These are phyloP conservation scores for Brachyhypopomus gauderio DNA, from an alignment of 2,113 vertebrate genomes.

Conservation along the genomic window DNA sequence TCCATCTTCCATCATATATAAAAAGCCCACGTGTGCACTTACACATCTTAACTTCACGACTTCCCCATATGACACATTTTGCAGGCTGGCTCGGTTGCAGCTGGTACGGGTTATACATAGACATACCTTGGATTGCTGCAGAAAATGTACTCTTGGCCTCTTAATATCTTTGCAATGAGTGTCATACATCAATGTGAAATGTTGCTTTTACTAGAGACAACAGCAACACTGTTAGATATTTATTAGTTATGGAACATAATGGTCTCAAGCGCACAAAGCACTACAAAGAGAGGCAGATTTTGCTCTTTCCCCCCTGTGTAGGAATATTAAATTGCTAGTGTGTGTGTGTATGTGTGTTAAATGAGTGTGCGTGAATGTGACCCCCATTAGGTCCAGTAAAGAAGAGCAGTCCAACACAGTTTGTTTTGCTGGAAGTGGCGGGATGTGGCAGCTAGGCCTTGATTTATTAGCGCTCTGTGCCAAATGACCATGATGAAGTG, in stretches of 20 bases:
- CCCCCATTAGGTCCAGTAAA: conserved; percentile 75
- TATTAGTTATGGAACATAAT: conserved; percentile 51
- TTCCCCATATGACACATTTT: conserved; percentile 37
- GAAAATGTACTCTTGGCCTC: conserved; percentile 42
- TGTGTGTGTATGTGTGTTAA: conserved; percentile 35
- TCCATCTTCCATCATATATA: conserved; percentile 69
- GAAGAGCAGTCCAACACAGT: conserved; percentile 68
- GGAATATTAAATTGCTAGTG: conserved; percentile 58
- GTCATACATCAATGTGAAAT: conserved; percentile 49
- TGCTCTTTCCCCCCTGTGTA: conserved; percentile 29
- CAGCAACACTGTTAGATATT: conserved; percentile 47
- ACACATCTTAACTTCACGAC: conserved; percentile 37
- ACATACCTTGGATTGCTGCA: conserved; percentile 43
- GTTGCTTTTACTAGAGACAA: conserved; percentile 45
- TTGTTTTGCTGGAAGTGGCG: conserved; percentile 75
- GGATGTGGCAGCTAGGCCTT: conserved; percentile 64
- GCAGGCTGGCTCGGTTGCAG: conserved; percentile 26
- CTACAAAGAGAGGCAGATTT: conserved; percentile 21
- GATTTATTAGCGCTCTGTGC: conserved; percentile 76
- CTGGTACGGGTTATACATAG: conserved; percentile 42
- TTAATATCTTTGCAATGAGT: conserved; percentile 50
- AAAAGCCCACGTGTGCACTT: conserved; percentile 41
- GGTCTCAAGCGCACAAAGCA: conserved; percentile 42
- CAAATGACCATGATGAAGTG: conserved; percentile 79
- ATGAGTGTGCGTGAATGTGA: conserved; percentile 67